Percentiles rank a stretch among this genome's conserved stretches.
Conservation (phyloP, 2,797 vertebrate species). For the Caiman crocodilus region DNA sequence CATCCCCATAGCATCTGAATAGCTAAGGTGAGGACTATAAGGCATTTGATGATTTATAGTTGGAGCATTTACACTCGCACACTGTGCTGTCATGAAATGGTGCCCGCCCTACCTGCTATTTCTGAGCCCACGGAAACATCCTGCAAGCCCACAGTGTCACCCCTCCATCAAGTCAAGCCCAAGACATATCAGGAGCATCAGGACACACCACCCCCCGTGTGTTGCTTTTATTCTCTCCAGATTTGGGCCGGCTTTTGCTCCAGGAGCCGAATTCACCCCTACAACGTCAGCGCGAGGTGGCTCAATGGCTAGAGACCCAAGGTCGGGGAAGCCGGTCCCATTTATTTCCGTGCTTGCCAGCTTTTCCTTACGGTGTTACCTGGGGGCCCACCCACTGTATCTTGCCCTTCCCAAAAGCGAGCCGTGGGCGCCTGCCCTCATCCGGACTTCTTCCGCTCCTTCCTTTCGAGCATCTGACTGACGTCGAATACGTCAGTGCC, state of each 20-base stretch:
- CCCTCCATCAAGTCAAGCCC: slow-evolving; percentile 30
- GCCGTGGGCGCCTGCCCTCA: neutral
- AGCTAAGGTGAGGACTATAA: neutral
- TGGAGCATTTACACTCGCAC: neutral
- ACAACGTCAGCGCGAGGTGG: neutral
- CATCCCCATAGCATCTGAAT: neutral
- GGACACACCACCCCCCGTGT: slow-evolving; percentile 30
- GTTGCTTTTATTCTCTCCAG: slow-evolving; percentile 57
- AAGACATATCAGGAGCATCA: neutral
- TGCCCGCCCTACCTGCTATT: neutral
- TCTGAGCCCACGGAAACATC: neutral
- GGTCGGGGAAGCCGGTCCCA: neutral
- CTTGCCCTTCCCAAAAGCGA: neutral
- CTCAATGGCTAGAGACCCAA: neutral
- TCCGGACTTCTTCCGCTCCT: neutral
- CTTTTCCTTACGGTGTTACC: accelerated
- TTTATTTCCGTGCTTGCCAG: neutral
- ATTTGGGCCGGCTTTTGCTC: neutral
- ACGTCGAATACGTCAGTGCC: neutral
- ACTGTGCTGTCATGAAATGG: too few species aligned
- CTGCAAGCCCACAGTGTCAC: slow-evolving; percentile 16
- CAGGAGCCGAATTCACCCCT: neutral
- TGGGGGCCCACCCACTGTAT: too few species aligned
- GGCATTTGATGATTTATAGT: too few species aligned
- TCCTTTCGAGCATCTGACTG: neutral